These are phyloP conservation scores for Fragum sueziense DNA, from an alignment of 2,888 invertebrate genomes.

Conservation along the genomic window DNA sequence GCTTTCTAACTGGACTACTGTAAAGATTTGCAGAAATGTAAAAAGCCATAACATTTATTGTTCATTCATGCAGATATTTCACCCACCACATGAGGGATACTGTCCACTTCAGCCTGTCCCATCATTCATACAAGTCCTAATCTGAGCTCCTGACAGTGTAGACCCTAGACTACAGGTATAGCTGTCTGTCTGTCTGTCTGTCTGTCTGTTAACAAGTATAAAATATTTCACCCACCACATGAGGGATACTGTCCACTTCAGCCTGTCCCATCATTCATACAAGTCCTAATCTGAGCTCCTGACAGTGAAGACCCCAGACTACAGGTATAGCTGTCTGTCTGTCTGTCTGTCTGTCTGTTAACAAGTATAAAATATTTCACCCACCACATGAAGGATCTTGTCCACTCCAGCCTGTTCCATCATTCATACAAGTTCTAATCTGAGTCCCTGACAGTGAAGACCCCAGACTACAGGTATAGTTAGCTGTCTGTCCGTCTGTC, in stretches of 20 bases:
- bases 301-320: slow-evolving; percentile 11
- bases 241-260: slow-evolving; percentile 31
- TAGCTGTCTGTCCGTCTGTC: slow-evolving; percentile 17
- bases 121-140: slow-evolving; percentile 10
- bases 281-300: slow-evolving; percentile 10
- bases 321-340: slow-evolving; percentile 24
- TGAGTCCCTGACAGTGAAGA: slow-evolving; percentile 18
- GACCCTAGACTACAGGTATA: slow-evolving; percentile 24
- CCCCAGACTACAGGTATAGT: slow-evolving; percentile 20
- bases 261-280: neutral
- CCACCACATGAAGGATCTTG: slow-evolving; percentile 26
- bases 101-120: slow-evolving; percentile 27
- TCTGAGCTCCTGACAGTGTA: slow-evolving; percentile 15
- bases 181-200: slow-evolving; percentile 9
- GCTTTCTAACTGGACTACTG: too few species aligned
- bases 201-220: too few species aligned
- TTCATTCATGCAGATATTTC: too few species aligned
- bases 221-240: neutral
- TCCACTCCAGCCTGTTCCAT: slow-evolving; percentile 31
- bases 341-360: slow-evolving; percentile 14
- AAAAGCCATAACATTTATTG: neutral
- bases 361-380: neutral
- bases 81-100: slow-evolving; percentile 24
- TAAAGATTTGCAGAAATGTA: too few species aligned
- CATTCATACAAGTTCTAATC: slow-evolving; percentile 2